Conservation (phyloP, 2,797 vertebrate genomes). For the Dendrocincla fuliginosa region DNA sequence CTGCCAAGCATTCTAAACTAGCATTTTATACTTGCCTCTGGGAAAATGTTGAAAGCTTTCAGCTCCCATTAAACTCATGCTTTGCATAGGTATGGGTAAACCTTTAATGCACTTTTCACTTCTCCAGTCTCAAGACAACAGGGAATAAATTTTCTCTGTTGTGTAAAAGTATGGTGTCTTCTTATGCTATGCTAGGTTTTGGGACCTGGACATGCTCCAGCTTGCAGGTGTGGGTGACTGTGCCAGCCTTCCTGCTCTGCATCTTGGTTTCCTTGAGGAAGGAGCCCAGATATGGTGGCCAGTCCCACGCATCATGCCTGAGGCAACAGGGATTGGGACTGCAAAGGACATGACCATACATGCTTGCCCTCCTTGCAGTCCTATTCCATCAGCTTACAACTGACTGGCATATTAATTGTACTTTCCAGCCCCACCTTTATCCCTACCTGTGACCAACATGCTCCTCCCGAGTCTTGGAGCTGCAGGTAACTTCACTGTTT, state of each 20-base stretch:
- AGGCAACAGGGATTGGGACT: neutral
- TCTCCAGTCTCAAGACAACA: neutral
- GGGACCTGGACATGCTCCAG: neutral
- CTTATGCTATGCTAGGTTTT: neutral
- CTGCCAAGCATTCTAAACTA: constrained; percentile 24
- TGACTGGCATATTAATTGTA: neutral
- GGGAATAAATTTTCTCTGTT: neutral
- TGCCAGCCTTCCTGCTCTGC: neutral
- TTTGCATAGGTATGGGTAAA: constrained; percentile 27
- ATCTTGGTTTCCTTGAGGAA: neutral
- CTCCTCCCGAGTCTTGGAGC: neutral
- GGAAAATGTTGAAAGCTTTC: constrained; percentile 54
- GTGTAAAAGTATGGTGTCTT: neutral
- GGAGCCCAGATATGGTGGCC: neutral
- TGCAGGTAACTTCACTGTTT: neutral
- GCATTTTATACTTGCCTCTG: constrained; percentile 50
- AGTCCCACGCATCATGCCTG: neutral
- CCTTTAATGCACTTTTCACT: constrained; percentile 40
- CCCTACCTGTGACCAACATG: rapidly evolving
- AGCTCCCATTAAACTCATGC: constrained; percentile 53
- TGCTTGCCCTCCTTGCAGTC: neutral
- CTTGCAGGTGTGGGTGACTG: neutral
- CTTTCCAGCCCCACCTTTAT: neutral
- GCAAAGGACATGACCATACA: neutral
- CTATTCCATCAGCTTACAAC: neutral